phyloP scores from a whole-genome alignment of 2,888 invertebrate genomes.

The Mamestra brassicae region DNA sequence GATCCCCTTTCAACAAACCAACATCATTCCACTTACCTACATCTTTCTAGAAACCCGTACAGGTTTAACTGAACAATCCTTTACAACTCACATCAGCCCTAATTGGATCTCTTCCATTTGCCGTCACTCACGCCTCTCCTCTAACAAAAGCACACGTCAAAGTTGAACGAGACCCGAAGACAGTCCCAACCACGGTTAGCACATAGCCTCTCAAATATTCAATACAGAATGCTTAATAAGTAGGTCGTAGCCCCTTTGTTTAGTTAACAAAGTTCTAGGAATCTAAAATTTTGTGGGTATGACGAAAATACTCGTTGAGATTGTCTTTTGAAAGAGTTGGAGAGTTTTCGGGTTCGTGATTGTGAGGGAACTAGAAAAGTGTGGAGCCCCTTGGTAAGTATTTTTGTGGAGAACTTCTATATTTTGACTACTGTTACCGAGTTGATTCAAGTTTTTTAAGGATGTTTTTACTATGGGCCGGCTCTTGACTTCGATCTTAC shows the following conservation, averaged over 20 bases:
- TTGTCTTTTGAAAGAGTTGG: slow-evolving; percentile 35
- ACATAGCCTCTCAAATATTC: slow-evolving; percentile 61
- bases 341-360: not conserved
- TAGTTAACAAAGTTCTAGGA: slow-evolving; percentile 59
- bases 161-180: slow-evolving; percentile 57
- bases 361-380: slow-evolving; percentile 13
- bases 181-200: slow-evolving; percentile 47
- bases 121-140: slow-evolving; percentile 42
- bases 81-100: slow-evolving; percentile 22
- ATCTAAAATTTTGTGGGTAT: slow-evolving; percentile 53
- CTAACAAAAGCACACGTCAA: slow-evolving; percentile 50
- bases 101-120: slow-evolving; percentile 44
- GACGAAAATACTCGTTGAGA: slow-evolving; percentile 49
- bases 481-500: no score
- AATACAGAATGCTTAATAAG: slow-evolving; percentile 62
- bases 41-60: slow-evolving; percentile 12
- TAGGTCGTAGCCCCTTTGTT: slow-evolving; percentile 64
- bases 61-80: slow-evolving; percentile 1
- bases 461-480: no score
- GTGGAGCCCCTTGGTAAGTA: not conserved
- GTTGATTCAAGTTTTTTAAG: no score
- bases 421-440: not conserved
- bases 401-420: not conserved
- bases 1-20: not conserved
- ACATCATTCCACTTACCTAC: not conserved